phyloP scores from a whole-genome alignment of 2,797 vertebrate species.

The Eremophila alpestris region DNA sequence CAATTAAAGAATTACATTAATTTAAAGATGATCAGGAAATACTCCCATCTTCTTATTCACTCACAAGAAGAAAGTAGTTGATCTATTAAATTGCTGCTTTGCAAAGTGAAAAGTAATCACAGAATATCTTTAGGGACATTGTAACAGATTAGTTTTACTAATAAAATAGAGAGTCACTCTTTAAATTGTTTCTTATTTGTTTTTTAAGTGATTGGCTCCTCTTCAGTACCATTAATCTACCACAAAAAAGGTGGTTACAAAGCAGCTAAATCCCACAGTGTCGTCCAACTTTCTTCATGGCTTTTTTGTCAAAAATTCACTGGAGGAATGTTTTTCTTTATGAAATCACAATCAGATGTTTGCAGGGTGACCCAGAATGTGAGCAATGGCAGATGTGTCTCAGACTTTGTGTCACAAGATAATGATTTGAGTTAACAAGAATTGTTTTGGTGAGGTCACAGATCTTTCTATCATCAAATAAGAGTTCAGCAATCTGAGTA shows the following conservation, averaged over 20 bases:
- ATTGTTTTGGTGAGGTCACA: conserved; percentile 41
- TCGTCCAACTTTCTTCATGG: conserved; percentile 1
- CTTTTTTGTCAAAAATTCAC: conserved; percentile 24
- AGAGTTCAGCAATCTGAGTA: conserved; percentile 38
- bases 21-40: not conserved
- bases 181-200: not conserved
- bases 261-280: not conserved
- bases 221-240: not conserved
- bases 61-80: not conserved
- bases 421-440: conserved; percentile 52
- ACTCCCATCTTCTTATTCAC: not conserved
- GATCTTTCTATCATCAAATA: conserved; percentile 56
- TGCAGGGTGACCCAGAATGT: conserved; percentile 31
- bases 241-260: not conserved
- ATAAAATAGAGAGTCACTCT: not conserved
- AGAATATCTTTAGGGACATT: not conserved
- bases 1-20: not conserved
- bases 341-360: conserved; percentile 64
- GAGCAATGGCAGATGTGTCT: conserved; percentile 38
- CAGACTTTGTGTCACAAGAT: conserved; percentile 22
- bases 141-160: not conserved
- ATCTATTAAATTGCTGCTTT: not conserved
- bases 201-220: not conserved
- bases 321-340: conserved; percentile 34
- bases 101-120: not conserved